phyloP scores from a whole-genome alignment of 2,888 invertebrate species.

The Eustalomyia histrio region DNA sequence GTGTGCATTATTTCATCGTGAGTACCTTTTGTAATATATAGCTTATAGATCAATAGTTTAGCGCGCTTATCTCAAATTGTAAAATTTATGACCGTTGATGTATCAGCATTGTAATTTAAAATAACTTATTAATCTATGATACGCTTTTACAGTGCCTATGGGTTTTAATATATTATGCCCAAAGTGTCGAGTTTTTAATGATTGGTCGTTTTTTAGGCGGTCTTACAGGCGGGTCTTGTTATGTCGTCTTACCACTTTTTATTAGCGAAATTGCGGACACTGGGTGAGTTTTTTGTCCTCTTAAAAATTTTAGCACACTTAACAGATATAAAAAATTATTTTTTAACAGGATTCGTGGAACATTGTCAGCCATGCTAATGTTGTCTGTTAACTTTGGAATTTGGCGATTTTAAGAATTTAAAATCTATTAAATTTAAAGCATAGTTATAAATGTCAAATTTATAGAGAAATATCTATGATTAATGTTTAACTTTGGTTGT shows the following conservation, averaged over 20 bases:
- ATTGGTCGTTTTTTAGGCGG: constrained; percentile 74
- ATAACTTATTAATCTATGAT: no score
- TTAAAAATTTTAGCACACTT: neutral
- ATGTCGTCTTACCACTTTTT: constrained; percentile 74
- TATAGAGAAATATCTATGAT: no score
- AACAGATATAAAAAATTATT: neutral
- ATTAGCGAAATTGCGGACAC: constrained; percentile 76
- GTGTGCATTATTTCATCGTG: no score
- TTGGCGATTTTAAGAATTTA: no score
- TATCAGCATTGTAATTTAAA: no score
- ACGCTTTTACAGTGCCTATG: constrained; percentile 71
- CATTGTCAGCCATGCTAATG: constrained; percentile 74
- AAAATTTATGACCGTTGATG: no score
- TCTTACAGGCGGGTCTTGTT: constrained; percentile 75
- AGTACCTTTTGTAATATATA: no score
- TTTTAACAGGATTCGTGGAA: constrained; percentile 74
- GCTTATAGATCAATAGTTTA: no score
- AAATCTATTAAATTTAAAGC: no score
- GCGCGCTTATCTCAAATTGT: no score
- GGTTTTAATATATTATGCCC: constrained; percentile 73
- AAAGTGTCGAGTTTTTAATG: constrained; percentile 73
- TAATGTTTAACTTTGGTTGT: no score
- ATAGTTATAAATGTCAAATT: no score
- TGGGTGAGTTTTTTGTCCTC: constrained; percentile 68
- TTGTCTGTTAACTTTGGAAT: constrained; percentile 75